Evolutionary conservation across 2,888 invertebrate species (phyloP).

Genomic region (Gymnocheta viridis): DNA sequence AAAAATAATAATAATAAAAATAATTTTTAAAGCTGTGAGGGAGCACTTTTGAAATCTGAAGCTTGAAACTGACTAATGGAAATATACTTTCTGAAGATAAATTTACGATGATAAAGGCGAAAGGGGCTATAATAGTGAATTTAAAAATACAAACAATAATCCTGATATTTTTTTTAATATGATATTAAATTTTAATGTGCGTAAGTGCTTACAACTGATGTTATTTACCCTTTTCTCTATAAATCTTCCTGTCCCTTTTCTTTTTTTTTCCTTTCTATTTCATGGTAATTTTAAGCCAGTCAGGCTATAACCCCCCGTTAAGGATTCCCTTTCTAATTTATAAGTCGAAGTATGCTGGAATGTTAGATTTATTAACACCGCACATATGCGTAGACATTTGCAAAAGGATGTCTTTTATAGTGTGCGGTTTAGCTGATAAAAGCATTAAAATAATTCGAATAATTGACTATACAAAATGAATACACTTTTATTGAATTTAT

Average conservation of each 20-base stretch:
- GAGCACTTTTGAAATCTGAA: background rate
- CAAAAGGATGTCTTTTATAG: background rate
- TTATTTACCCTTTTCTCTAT: constrained; percentile 39
- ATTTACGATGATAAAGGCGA: background rate
- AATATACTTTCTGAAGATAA: background rate
- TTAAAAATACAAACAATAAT: background rate
- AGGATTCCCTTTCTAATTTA: background rate
- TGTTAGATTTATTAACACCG: background rate
- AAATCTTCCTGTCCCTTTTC: background rate
- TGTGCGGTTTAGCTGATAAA: background rate
- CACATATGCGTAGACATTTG: background rate
- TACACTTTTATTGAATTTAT: no score
- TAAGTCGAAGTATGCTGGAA: background rate
- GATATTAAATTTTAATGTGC: constrained; percentile 54
- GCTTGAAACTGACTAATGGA: background rate
- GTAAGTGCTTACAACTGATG: constrained; percentile 44
- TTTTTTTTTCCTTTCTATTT: background rate
- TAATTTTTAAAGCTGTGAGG: constrained; percentile 3
- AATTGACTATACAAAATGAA: no score
- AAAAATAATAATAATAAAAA: background rate
- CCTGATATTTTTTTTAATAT: constrained; percentile 34
- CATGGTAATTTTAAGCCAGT: background rate
- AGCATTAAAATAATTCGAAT: background rate
- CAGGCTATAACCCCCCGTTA: background rate
- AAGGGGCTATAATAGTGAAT: no score